Evolutionary conservation across 2,888 invertebrate genomes (phyloP), one percentile per base, ranked within the genome.

Genomic region (Myopa testacea): DNA sequence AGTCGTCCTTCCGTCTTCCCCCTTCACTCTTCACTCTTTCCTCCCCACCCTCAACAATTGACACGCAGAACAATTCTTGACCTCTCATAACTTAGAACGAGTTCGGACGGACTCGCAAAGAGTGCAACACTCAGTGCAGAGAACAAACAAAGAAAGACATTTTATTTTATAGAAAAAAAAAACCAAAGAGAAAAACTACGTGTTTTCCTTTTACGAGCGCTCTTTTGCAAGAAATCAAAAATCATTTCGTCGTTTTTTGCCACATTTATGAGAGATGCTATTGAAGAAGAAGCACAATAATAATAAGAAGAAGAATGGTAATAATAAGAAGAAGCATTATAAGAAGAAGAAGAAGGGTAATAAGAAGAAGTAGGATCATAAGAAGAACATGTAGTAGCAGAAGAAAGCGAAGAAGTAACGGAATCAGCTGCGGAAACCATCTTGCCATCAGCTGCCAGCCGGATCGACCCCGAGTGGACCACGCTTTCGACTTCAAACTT

Each of bases 51-150:
- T 2, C 65, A 65, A 14, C 37, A 69, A 69, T 58, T 60, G 68
- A 75, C 69, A 69, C 68, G 69, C 63, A 45, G 37, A 67, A 58
- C 75, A 86, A 86, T 86, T 85, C 86, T 86, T 86, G 86, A 85
- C 86, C 86, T 83, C 82, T 83, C 86, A 86, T 85, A 86, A 86
- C 82, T 83, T 82, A 80, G 77, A 78, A 71, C 45, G 68, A 58
- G 8, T 69, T 69, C 75, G 10, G 69, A 68, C 69, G 37, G n/a
- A 12, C 26, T 4, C 3, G 19, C 60, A 55, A 6, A 14, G 14
- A 50, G n/a, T 4, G 26, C 71, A 55, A 14, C 50, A 52, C 26
- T 26, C 26, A 16, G 55, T 4, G 26, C 71, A 58, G 37, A n/a
- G 16, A 0, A 45, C 52, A 75, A 67, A 68, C 67, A 19, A 67